phyloP scores from a whole-genome alignment of 1,140 invertebrate genomes.

The Danaus melanippus region DNA sequence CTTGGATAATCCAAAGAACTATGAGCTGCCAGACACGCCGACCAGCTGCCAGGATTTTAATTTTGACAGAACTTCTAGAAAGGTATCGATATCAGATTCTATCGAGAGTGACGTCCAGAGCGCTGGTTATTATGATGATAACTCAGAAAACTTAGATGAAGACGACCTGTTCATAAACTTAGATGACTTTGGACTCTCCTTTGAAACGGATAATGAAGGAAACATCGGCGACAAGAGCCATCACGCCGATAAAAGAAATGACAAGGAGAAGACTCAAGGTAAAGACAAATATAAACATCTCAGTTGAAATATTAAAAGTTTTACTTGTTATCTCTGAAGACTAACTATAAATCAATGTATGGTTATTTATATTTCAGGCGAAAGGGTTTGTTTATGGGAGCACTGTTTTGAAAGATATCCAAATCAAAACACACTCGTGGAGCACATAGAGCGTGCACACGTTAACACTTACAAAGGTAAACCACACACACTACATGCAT shows the following conservation, averaged over 20 bases:
- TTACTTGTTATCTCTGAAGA: background rate
- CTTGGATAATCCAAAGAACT: constrained; percentile 46
- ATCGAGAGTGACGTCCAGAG: constrained; percentile 59
- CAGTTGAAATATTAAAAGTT: too few species aligned
- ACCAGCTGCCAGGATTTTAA: constrained; percentile 61
- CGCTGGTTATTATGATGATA: constrained; percentile 57
- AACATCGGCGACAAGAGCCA: constrained; percentile 25
- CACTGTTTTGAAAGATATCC: constrained; percentile 86
- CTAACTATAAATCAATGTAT: constrained; percentile 20
- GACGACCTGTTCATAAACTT: constrained; percentile 62
- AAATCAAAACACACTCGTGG: constrained; percentile 85
- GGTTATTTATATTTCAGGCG: constrained; percentile 52
- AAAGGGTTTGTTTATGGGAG: constrained; percentile 84
- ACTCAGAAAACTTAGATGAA: constrained; percentile 60
- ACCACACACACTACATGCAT: too few species aligned
- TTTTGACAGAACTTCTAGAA: constrained; percentile 51
- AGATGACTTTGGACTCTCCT: constrained; percentile 54
- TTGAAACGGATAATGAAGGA: constrained; percentile 36
- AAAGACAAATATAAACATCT: constrained; percentile 8
- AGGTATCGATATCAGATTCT: constrained; percentile 56
- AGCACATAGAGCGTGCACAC: constrained; percentile 92
- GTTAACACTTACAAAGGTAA: constrained; percentile 85
- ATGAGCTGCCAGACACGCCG: constrained; percentile 55
- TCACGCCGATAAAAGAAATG: constrained; percentile 8
- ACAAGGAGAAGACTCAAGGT: constrained; percentile 54